A percentile compares a stretch with the other conserved stretches of the same genome.
phyloP scores from a whole-genome alignment of 2,888 invertebrate species.

The Salticus scenicus region DNA sequence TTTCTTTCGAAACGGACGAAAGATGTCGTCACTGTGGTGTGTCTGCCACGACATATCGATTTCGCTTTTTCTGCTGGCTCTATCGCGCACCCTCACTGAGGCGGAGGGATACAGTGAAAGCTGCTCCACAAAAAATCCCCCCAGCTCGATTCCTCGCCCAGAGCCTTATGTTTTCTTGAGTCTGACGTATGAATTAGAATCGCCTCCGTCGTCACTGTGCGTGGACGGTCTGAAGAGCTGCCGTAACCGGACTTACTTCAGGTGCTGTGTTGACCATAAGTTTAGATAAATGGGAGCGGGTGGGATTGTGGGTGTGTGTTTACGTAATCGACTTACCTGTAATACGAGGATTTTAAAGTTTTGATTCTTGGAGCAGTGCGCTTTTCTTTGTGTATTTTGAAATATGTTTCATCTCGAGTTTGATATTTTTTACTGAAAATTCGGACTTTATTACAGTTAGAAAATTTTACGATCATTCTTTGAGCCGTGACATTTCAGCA shows the following conservation, averaged over 20 bases:
- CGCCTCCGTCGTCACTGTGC: slow-evolving; percentile 1
- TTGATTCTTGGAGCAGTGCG: too few relatives aligned
- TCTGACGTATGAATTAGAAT: slow-evolving; percentile 22
- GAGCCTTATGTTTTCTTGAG: slow-evolving; percentile 54
- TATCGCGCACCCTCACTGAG: slow-evolving; percentile 25
- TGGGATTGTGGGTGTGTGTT: background rate
- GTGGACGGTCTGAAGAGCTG: slow-evolving; percentile 16
- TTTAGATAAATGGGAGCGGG: slow-evolving; percentile 35
- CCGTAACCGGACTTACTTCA: slow-evolving; percentile 7
- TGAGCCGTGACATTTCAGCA: too few relatives aligned
- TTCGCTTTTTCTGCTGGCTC: slow-evolving; percentile 58
- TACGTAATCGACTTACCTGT: too few relatives aligned
- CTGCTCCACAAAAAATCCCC: slow-evolving; percentile 56
- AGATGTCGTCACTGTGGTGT: slow-evolving; percentile 63
- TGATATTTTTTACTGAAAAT: too few relatives aligned
- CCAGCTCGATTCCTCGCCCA: slow-evolving; percentile 38
- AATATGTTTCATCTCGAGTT: too few relatives aligned
- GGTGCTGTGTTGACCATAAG: slow-evolving; percentile 50
- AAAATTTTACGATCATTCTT: too few relatives aligned
- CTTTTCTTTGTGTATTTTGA: too few relatives aligned
- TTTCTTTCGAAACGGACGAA: slow-evolving; percentile 50
- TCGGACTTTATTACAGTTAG: too few relatives aligned
- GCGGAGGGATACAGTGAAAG: slow-evolving; percentile 57
- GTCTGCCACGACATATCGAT: slow-evolving; percentile 56
- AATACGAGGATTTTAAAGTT: too few relatives aligned